A percentile compares a stretch with the other conserved stretches of the same genome.
These are phyloP conservation scores for Ascaphus truei DNA, from an alignment of 2,113 vertebrate genomes.

Conservation along the genomic window DNA sequence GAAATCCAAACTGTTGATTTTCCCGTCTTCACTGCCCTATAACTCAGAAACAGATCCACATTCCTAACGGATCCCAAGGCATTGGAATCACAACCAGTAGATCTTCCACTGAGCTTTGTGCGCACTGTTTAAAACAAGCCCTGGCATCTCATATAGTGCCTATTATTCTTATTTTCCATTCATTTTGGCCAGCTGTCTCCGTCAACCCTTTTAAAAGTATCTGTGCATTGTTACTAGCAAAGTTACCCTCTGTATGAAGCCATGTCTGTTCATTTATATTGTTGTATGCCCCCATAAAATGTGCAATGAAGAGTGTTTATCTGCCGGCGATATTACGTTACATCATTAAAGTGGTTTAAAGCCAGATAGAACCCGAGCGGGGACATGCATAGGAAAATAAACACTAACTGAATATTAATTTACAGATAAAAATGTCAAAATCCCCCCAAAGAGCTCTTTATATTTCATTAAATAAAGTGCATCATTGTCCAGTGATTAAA, in stretches of 20 bases:
- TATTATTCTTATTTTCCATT: neutral
- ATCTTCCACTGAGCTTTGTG: neutral
- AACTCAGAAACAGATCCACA: neutral
- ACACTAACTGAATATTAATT: too few species aligned
- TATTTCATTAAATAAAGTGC: too few species aligned
- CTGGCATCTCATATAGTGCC: neutral
- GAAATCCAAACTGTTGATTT: too few species aligned
- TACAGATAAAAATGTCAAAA: too few species aligned
- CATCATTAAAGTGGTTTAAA: too few species aligned
- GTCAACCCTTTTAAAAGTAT: neutral
- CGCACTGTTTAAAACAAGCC: neutral
- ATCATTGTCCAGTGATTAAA: too few species aligned
- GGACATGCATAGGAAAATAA: too few species aligned
- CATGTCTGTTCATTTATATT: neutral
- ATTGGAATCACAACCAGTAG: neutral
- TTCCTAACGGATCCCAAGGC: neutral
- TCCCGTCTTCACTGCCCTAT: neutral
- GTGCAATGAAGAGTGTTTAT: too few species aligned
- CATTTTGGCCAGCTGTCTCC: neutral
- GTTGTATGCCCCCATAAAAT: too few species aligned
- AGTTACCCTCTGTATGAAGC: neutral
- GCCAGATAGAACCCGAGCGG: too few species aligned
- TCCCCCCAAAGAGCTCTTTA: too few species aligned
- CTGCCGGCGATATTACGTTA: too few species aligned
- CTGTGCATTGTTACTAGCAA: neutral